Base-by-base conservation (phyloP, 2,113 vertebrate species). In the Promerops cafer region DNA sequence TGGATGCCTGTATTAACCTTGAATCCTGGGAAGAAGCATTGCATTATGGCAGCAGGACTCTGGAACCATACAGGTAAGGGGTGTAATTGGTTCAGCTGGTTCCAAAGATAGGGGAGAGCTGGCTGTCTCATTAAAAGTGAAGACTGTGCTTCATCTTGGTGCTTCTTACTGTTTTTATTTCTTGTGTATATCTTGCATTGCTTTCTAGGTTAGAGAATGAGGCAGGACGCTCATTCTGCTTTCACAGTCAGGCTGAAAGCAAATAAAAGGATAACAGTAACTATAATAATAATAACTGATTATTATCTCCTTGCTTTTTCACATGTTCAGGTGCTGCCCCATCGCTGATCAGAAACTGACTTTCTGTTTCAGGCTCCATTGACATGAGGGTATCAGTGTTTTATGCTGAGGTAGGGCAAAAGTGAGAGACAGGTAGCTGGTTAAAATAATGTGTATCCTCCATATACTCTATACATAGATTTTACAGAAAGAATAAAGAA, bases 1-100 rank as follows among this genome's bases (percentile, higher is more conserved):
- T 99, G 97, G 99, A 99, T 22, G 98, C 98, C 91, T 98, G 98
- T 85, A 98, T 99, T 94, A 97, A 98, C 92, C 98, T 99, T 30
- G 97, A 96, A 28, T 97, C 61, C 78, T 98, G 99, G 97, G 98
- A 98, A 91, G 97, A 98, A 80, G 99, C 99, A 10, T 69, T 99
- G 90, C 64, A 57, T 57, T 99, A 98, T 2, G 99, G 98, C 13
- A 66, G 65, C 54, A 98, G 98, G 83, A 99, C 99, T 37, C 97
- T 99, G 95, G 98, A 96, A 63, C 98, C 98, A 0, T 99, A 99
- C 97, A 97, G 98, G 99, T 99, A 86, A 98, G 98, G 86, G 23
- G 11, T 40, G 31, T 31, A 30, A 30, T 47, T 63, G 53, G 10
- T 87, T 86, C 56, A 74, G 4, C 44, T 68, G 61, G 27, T 65